Evolutionary conservation across 2,797 vertebrate genomes (phyloP).

Genomic region (Chaetodon trifasciatus): DNA sequence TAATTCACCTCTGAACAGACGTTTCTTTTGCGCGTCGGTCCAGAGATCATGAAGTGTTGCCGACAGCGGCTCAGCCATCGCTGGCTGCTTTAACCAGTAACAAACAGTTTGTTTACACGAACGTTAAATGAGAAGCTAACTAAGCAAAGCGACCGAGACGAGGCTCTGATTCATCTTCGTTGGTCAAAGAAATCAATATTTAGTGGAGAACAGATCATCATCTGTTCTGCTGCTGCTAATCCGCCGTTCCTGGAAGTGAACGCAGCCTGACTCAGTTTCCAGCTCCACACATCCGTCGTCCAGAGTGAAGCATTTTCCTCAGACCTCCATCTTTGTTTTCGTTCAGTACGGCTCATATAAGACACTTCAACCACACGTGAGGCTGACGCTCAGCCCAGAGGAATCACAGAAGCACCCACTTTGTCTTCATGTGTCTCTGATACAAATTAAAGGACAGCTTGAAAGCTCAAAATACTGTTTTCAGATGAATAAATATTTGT

Average conservation of each 20-base stretch:
- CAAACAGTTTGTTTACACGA: conserved; percentile 20
- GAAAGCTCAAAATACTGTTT: not conserved
- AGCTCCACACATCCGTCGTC: not conserved
- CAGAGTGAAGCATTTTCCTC: not conserved
- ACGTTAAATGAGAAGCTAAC: conserved; percentile 23
- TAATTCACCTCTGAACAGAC: too few relatives aligned
- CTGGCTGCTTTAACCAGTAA: not conserved
- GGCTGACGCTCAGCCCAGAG: not conserved
- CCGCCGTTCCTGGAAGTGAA: conserved; percentile 33
- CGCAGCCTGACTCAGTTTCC: not conserved
- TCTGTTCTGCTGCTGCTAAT: conserved; percentile 31
- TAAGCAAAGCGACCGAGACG: not conserved
- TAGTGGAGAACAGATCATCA: conserved; percentile 19
- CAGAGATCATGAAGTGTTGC: too few relatives aligned
- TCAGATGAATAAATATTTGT: not conserved
- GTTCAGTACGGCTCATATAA: not conserved
- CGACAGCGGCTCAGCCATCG: too few relatives aligned
- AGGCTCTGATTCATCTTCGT: conserved; percentile 24
- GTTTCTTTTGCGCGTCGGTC: too few relatives aligned
- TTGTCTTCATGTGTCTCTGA: not conserved
- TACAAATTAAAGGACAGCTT: not conserved
- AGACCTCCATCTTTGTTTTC: not conserved
- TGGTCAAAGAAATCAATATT: conserved; percentile 38
- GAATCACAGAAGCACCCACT: conserved; percentile 4
- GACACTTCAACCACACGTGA: not conserved